phyloP scores from a whole-genome alignment of 2,113 vertebrate species.

The Trinectes maculatus region DNA sequence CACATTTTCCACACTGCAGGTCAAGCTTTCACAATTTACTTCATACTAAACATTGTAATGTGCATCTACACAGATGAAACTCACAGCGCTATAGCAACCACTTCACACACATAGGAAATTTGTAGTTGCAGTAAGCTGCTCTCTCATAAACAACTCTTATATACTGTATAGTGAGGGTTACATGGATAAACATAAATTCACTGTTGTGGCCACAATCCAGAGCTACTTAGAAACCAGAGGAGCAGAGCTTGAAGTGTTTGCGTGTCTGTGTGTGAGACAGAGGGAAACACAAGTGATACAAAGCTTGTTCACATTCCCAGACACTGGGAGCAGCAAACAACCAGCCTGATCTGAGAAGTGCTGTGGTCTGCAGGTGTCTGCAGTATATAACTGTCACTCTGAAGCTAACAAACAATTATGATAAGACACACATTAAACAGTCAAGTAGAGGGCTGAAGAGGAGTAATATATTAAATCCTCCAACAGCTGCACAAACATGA shows the following conservation, averaged over 20 bases:
- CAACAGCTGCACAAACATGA: background rate
- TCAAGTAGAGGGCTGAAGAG: slow-evolving; percentile 13
- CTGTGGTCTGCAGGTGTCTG: slow-evolving; percentile 51
- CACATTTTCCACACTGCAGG: slow-evolving; percentile 50
- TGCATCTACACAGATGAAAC: slow-evolving; percentile 40
- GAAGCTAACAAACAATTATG: slow-evolving; percentile 39
- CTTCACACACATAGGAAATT: slow-evolving; percentile 57
- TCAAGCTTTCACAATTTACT: slow-evolving; percentile 48
- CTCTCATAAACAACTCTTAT: slow-evolving; percentile 43
- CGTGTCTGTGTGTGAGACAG: slow-evolving; percentile 28
- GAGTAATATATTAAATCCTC: slow-evolving; percentile 21
- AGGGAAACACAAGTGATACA: slow-evolving; percentile 10
- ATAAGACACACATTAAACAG: slow-evolving; percentile 40
- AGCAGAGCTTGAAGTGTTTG: slow-evolving; percentile 43
- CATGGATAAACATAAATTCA: background rate
- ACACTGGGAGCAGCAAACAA: slow-evolving; percentile 62
- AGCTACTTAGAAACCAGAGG: slow-evolving; percentile 45
- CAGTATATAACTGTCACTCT: slow-evolving; percentile 61
- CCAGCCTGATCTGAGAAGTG: slow-evolving; percentile 54
- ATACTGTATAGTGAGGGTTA: slow-evolving; percentile 3
- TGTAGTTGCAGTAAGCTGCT: slow-evolving; percentile 34
- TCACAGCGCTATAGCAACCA: slow-evolving; percentile 59
- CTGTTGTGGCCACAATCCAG: slow-evolving; percentile 20
- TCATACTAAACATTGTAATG: slow-evolving; percentile 69
- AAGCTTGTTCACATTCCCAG: slow-evolving; percentile 72